Evolutionary conservation across 2,113 vertebrate species (phyloP), one percentile per base, ranked within the genome.

Genomic region (Brachyistius frenatus): DNA sequence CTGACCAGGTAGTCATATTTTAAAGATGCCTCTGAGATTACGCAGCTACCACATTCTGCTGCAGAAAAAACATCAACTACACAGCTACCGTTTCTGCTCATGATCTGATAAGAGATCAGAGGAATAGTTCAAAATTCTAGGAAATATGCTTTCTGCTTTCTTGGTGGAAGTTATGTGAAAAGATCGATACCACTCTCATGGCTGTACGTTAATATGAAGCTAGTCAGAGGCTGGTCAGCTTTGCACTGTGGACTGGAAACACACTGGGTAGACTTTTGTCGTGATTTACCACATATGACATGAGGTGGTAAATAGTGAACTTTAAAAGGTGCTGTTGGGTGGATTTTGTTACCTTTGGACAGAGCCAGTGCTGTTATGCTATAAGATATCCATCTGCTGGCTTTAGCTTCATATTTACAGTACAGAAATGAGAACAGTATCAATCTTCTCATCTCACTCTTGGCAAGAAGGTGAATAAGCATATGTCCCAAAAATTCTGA

Each of bases 1-100:
- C 30, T 37, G 37, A 41, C 46, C 56, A 37, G 54, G 68, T 57
- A 66, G 35, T 11, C n/a, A 74, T 33, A 30, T 44, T 50, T 35
- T 60, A 79, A 50, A 56, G 35, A 49, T 32, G 33, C 31, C 37
- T 78, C 56, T 82, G 2, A 69, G 66, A 66, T 71, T 53, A 78
- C 56, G 67, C 33, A 70, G 55, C 1, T 64, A 50, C 31, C 8
- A 55, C 37, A 79, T 70, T 71, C 36, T 46, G 50, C 10, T 32
- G 30, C 35, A 54, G 52, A 55, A 75, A 37, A 49, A 63, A 77
- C 23, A 62, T 56, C 13, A 84, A 49, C 31, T 47, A 47, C 23
- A 55, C 15, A 68, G n/a, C 31, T 55, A 9, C 39, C 3, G 2
- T 57, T 5, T 7, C 50, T 39, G 13, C 31, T 56, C 61, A 13